Percentiles rank a stretch among this genome's conserved stretches.
These are phyloP conservation scores for Catharus fuscescens DNA, from an alignment of 2,113 vertebrate species.

Conservation along the genomic window DNA sequence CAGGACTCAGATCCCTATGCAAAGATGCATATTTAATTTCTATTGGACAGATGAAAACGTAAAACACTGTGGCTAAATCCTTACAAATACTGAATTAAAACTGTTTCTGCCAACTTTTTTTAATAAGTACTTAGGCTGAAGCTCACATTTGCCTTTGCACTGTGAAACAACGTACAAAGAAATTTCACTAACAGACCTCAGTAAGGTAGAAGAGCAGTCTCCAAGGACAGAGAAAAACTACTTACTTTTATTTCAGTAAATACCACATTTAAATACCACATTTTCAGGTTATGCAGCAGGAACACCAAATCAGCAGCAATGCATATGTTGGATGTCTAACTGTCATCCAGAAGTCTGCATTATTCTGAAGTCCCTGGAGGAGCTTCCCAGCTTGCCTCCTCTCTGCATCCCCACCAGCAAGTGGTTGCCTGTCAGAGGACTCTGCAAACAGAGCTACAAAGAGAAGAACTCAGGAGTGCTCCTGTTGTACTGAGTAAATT, in stretches of 20 bases:
- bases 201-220: neutral
- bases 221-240: neutral
- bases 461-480: neutral
- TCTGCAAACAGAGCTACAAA: neutral
- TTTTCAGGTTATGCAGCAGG: neutral
- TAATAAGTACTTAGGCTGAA: neutral
- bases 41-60: neutral
- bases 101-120: neutral
- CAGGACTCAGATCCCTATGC: neutral
- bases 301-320: neutral
- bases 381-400: neutral
- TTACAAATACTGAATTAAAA: neutral
- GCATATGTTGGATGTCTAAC: neutral
- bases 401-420: neutral
- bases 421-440: neutral
- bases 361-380: neutral
- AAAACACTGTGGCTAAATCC: neutral
- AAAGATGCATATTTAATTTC: neutral
- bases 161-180: neutral
- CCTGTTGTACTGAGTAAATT: constrained; percentile 25
- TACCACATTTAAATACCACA: neutral
- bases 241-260: neutral
- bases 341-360: neutral
- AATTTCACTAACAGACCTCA: neutral
- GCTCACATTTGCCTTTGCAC: neutral